These are phyloP conservation scores for Campoplex nolae DNA, from an alignment of 2,888 invertebrate species.

Conservation along the genomic window DNA sequence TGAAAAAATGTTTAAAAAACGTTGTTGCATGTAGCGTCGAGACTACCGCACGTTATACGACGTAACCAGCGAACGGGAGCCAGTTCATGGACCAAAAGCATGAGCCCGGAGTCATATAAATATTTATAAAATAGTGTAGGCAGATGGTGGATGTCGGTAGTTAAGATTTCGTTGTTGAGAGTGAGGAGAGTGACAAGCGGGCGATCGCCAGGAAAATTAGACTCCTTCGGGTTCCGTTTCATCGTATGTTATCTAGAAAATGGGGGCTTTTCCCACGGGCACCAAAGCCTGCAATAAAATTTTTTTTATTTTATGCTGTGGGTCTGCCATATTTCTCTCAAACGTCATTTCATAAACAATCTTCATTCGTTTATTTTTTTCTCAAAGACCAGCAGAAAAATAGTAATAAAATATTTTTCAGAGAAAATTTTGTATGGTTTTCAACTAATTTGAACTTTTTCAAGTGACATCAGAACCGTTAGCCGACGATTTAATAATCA, in stretches of 20 bases:
- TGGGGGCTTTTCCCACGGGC: conserved; percentile 28
- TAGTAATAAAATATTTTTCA: background rate
- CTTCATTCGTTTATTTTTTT: background rate
- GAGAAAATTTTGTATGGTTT: background rate
- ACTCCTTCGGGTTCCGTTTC: conserved; percentile 54
- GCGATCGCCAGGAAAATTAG: conserved; percentile 38
- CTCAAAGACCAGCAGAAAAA: background rate
- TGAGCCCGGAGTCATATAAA: conserved; percentile 75
- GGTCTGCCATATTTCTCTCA: background rate
- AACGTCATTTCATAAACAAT: background rate
- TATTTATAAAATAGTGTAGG: conserved; percentile 81
- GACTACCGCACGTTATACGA: conserved; percentile 51
- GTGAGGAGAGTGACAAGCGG: background rate
- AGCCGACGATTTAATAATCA: background rate
- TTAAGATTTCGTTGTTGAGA: conserved; percentile 60
- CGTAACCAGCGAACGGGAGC: conserved; percentile 60
- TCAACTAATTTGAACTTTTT: background rate
- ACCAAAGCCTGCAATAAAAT: background rate
- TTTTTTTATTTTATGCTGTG: background rate
- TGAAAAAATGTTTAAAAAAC: conserved; percentile 45
- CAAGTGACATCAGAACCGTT: background rate
- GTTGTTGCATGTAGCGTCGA: conserved; percentile 46
- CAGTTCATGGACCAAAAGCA: conserved; percentile 76
- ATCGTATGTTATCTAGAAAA: conserved; percentile 24
- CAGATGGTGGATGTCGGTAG: conserved; percentile 77